Percentiles rank a stretch among this genome's conserved stretches.
Conservation (phyloP, 2,888 invertebrate genomes). For the Anagyrus pseudococci region DNA sequence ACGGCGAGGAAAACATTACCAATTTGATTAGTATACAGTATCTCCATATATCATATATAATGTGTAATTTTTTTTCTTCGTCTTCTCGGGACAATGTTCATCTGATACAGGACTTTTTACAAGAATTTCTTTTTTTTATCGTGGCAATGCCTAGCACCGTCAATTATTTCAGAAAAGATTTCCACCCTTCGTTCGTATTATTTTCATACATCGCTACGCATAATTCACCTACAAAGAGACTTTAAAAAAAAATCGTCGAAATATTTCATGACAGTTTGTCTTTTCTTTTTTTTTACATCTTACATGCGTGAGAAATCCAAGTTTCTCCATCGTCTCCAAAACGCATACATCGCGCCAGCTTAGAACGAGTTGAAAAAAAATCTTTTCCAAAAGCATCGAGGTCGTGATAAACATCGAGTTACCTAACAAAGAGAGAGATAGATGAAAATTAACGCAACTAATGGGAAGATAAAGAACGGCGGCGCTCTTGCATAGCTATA, state of each 20-base stretch:
- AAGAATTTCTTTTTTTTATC: constrained; percentile 28
- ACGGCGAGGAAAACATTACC: constrained; percentile 36
- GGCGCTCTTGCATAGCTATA: constrained; percentile 12
- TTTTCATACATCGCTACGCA: too few species aligned
- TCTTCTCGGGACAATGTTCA: constrained; percentile 11
- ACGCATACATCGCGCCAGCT: neutral
- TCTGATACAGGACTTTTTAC: constrained; percentile 29
- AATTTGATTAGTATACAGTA: constrained; percentile 29
- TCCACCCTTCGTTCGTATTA: too few species aligned
- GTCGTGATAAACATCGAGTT: constrained; percentile 15
- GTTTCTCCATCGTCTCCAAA: too few species aligned
- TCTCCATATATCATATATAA: constrained; percentile 16
- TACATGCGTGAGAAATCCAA: too few species aligned
- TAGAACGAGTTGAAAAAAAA: constrained; percentile 8
- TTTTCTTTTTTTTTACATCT: too few species aligned
- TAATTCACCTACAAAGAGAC: too few species aligned
- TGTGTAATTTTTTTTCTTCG: constrained; percentile 15
- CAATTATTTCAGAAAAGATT: constrained; percentile 28
- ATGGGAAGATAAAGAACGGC: constrained; percentile 23
- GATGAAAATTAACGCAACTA: constrained; percentile 20
- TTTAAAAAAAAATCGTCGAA: too few species aligned
- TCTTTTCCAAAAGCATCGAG: constrained; percentile 22
- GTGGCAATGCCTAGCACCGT: constrained; percentile 21
- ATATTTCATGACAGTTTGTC: too few species aligned
- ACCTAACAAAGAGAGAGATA: constrained; percentile 17